Conservation (phyloP, 2,888 invertebrate species). For the Bugula neritina region DNA sequence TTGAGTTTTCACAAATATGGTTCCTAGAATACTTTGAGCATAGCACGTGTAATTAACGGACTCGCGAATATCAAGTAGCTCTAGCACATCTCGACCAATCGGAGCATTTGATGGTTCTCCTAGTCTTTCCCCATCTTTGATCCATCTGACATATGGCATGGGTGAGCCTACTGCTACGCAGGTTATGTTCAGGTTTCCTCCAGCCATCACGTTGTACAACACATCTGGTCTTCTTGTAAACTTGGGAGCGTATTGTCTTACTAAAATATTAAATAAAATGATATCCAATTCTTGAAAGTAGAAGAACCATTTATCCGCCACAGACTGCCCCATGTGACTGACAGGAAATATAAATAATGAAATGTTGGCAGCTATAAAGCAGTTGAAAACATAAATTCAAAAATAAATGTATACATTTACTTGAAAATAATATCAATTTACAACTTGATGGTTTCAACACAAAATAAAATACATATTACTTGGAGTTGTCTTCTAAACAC, state of each 20-base stretch:
- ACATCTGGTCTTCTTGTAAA: slow-evolving; percentile 86
- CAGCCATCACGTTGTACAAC: slow-evolving; percentile 81
- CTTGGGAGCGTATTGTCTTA: slow-evolving; percentile 86
- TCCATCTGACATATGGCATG: slow-evolving; percentile 86
- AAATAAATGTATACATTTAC: too few relatives aligned
- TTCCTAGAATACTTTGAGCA: slow-evolving; percentile 86
- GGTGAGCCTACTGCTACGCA: slow-evolving; percentile 97
- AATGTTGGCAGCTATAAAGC: too few relatives aligned
- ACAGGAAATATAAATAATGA: too few relatives aligned
- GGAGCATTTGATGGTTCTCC: slow-evolving; percentile 64
- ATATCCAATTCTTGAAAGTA: too few relatives aligned
- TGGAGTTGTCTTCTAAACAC: too few relatives aligned
- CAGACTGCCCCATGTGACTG: too few relatives aligned
- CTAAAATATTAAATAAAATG: slow-evolving; percentile 57
- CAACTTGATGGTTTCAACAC: too few relatives aligned
- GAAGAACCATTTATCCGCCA: too few relatives aligned
- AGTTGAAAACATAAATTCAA: too few relatives aligned
- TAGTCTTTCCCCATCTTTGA: slow-evolving; percentile 60
- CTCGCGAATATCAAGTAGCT: slow-evolving; percentile 77
- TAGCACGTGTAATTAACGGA: slow-evolving; percentile 95
- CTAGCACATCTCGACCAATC: slow-evolving; percentile 71
- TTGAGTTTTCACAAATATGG: slow-evolving; percentile 77
- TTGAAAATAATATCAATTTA: too few relatives aligned
- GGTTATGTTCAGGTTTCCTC: slow-evolving; percentile 81
- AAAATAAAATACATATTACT: too few relatives aligned